phyloP scores from a whole-genome alignment of 2,113 vertebrate species.

The Melanocharis versteri region DNA sequence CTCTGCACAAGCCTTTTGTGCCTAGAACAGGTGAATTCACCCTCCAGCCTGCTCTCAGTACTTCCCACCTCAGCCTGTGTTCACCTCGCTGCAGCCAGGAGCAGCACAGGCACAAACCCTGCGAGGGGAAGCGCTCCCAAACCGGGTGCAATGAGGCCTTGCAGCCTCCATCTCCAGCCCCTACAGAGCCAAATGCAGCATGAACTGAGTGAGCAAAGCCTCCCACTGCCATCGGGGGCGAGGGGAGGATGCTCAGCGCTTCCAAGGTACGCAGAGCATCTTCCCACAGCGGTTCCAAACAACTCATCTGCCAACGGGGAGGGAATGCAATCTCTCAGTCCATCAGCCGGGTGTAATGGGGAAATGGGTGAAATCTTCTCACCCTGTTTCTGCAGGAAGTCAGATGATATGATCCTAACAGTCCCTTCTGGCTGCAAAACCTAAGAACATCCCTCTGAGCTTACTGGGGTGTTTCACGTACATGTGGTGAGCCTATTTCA shows the following conservation, averaged over 20 bases:
- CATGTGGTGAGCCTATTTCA: background rate
- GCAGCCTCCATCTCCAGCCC: background rate
- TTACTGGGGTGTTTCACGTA: background rate
- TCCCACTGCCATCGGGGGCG: accelerated
- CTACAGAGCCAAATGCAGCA: background rate
- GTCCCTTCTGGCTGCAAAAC: background rate
- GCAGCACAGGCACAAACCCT: background rate
- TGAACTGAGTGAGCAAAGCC: background rate
- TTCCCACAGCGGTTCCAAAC: background rate
- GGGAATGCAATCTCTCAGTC: background rate
- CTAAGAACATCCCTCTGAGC: background rate
- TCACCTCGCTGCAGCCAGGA: background rate
- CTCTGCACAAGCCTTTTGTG: background rate
- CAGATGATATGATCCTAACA: background rate
- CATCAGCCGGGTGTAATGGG: background rate
- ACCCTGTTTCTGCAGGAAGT: background rate
- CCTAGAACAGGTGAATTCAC: background rate
- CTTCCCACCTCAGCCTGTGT: background rate
- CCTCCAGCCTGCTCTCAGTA: background rate
- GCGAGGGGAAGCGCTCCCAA: accelerated
- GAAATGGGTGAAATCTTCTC: background rate
- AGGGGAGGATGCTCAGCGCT: background rate
- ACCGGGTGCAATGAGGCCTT: background rate
- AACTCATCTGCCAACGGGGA: accelerated
- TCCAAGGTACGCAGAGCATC: accelerated